Evolutionary conservation across 2,888 invertebrate species (phyloP).

Genomic region (Trichacis sp.): DNA sequence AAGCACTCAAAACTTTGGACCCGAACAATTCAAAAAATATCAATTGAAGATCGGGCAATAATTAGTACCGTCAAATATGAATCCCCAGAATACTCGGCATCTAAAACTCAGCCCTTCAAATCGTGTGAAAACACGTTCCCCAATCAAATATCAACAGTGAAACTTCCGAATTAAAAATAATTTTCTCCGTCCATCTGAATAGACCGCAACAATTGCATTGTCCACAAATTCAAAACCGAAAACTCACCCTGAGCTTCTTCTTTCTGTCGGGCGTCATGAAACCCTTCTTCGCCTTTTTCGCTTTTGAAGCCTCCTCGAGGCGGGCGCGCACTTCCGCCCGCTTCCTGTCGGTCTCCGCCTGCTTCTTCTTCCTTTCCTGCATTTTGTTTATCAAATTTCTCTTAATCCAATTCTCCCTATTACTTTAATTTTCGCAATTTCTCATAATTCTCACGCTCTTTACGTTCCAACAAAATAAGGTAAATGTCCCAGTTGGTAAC

Average conservation of each 20-base stretch:
- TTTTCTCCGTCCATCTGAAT: constrained; percentile 1
- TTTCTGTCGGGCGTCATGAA: constrained; percentile 99
- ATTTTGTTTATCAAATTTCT: constrained; percentile 46
- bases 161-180: too few relatives aligned
- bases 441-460: neutral
- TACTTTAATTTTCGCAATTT: neutral
- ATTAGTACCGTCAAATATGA: too few relatives aligned
- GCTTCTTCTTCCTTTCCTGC: constrained; percentile 97
- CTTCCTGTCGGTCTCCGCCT: constrained; percentile 97
- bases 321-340: constrained; percentile 99
- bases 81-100: too few relatives aligned
- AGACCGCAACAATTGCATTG: neutral
- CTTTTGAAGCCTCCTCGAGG: constrained; percentile 98
- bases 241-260: constrained; percentile 98
- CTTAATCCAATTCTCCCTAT: constrained; percentile 17
- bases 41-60: too few relatives aligned
- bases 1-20: constrained; percentile 49
- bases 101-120: too few relatives aligned
- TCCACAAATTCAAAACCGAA: neutral
- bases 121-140: too few relatives aligned
- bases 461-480: too few relatives aligned
- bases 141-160: too few relatives aligned
- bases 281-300: constrained; percentile 99
- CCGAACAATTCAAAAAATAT: too few relatives aligned
- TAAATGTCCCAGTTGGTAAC: too few relatives aligned